These are phyloP conservation scores for Bombus waltoni DNA, from an alignment of 1,140 invertebrate genomes.

Conservation along the genomic window DNA sequence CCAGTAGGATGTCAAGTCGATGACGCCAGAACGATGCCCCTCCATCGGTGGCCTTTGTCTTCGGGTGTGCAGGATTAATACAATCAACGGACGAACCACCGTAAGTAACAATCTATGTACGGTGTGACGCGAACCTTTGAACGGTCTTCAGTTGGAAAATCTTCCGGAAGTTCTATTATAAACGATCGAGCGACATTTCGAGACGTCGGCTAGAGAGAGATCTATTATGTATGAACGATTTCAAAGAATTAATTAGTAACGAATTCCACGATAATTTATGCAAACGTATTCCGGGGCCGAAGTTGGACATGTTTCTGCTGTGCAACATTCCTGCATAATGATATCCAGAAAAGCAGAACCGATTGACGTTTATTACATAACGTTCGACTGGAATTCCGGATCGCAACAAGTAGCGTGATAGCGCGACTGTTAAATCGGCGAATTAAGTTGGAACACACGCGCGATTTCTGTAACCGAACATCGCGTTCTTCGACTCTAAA, in stretches of 20 bases:
- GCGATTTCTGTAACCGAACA: neutral
- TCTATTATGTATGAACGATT: slow-evolving; percentile 5
- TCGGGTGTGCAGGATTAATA: neutral
- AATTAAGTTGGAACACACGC: neutral
- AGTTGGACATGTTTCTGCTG: slow-evolving; percentile 27
- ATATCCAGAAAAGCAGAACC: slow-evolving; percentile 39
- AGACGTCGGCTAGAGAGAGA: neutral
- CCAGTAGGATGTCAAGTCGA: neutral
- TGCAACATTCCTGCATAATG: slow-evolving; percentile 45
- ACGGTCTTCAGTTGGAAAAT: neutral
- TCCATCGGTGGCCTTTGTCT: no score
- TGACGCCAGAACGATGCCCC: neutral
- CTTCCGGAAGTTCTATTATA: neutral
- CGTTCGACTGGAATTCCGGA: slow-evolving; percentile 25
- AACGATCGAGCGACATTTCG: neutral
- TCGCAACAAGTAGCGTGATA: slow-evolving; percentile 23
- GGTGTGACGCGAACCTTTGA: no score
- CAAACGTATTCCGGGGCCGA: slow-evolving; percentile 12
- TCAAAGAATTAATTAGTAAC: slow-evolving; percentile 41
- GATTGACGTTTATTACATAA: slow-evolving; percentile 34
- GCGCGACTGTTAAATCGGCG: neutral
- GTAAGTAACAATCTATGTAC: neutral
- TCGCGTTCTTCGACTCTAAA: neutral
- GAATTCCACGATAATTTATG: slow-evolving; percentile 40
- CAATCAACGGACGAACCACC: neutral